Evolutionary conservation across 2,888 invertebrate species (phyloP), one percentile per base, ranked within the genome.

Genomic region (Neocrepidodera transversa): DNA sequence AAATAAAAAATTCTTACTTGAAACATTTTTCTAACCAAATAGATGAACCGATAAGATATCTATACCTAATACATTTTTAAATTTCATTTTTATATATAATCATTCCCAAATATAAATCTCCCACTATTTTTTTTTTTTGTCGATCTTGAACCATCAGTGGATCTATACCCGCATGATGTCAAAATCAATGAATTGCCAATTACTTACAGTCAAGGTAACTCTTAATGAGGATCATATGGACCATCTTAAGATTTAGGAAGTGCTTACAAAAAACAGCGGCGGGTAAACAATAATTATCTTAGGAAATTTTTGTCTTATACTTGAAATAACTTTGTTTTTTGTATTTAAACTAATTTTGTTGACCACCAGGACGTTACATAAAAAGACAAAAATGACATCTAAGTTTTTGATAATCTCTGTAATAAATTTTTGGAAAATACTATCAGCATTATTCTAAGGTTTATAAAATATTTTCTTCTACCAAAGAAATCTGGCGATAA

Each of bases 191-290:
- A 47, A 48, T 52, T 18, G 47, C 10, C 32, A 35, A 58, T 58
- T 53, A 58, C 20, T 28, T 38, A 57, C 36, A 36, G 23, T 53
- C 52, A 58, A 58, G 58, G 58, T 53, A 47, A 58, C 17, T 58
- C 11, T 52, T 58, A 47, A 52, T 38, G 20, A 40, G 48, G 30
- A 47, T 52, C 47, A 52, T 48, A 42, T 52, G 48, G 58, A 36
- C 52, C 58, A 48, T 48, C 32, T 48, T 30, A 13, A 45, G 26
- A 45, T 20, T 26, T 45, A 45, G 45, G 45, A 45, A 45, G 45
- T 28, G 13, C 11, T 32, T 32, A 13, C 10, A 32, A 11, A 32
- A 1, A 4, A 2, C 32, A 32, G 32, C 6, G 13, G 32, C 32
- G 32, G 11, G 3, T 7, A n/a, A n/a, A n/a, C n/a, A n/a, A n/a